Conservation (phyloP, 1,140 invertebrate genomes). For the Mya arenaria region DNA sequence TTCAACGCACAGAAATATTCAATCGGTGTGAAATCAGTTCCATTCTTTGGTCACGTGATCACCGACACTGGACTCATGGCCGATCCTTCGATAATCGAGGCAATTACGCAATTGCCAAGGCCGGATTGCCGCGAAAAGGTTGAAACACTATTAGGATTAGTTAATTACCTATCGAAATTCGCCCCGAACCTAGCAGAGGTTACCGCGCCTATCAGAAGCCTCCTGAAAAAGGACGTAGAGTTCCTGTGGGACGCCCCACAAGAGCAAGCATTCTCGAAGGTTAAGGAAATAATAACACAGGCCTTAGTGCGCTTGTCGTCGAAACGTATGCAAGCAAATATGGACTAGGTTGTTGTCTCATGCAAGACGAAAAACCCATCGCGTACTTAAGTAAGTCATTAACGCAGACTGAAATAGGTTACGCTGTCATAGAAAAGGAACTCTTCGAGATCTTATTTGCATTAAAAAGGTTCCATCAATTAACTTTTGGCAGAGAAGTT, state of each 20-base stretch:
- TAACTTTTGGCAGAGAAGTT: neutral
- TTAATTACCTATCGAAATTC: constrained; percentile 77
- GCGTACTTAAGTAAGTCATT: neutral
- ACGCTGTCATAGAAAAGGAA: constrained; percentile 3
- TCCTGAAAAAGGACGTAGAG: constrained; percentile 49
- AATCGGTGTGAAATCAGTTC: constrained; percentile 21
- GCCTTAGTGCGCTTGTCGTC: neutral
- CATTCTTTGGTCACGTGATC: constrained; percentile 38
- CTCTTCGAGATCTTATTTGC: neutral
- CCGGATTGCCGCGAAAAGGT: constrained; percentile 74
- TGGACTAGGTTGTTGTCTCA: neutral
- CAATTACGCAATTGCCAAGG: constrained; percentile 68
- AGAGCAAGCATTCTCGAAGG: constrained; percentile 49
- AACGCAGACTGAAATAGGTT: neutral
- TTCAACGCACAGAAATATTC: constrained; percentile 77
- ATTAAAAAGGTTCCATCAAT: constrained; percentile 1
- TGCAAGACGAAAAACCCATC: neutral
- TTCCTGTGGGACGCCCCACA: constrained; percentile 72
- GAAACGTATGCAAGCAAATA: neutral
- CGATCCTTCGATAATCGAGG: constrained; percentile 75
- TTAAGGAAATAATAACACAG: neutral
- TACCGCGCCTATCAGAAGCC: constrained; percentile 43
- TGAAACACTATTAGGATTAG: constrained; percentile 76
- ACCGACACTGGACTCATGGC: constrained; percentile 72
- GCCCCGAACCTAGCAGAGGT: constrained; percentile 75